These are phyloP conservation scores for Thaumetopoea pityocampa DNA, from an alignment of 1,140 invertebrate genomes.

Conservation along the genomic window DNA sequence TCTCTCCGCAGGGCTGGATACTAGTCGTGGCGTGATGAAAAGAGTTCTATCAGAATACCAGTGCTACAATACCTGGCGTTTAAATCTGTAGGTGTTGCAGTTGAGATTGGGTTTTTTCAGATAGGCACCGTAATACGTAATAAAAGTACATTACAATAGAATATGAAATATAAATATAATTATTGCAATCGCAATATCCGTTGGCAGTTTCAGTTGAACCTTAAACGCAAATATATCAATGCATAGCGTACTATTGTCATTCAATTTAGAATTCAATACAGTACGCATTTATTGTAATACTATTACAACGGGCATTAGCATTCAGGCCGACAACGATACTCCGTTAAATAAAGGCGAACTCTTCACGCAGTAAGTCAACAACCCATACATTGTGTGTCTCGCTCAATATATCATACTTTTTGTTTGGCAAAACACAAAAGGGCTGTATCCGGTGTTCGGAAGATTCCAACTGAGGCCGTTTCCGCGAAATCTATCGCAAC, in stretches of 20 bases:
- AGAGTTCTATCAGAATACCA: too few relatives aligned
- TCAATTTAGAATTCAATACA: slow-evolving; percentile 35
- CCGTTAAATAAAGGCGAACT: slow-evolving; percentile 45
- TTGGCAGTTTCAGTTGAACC: too few relatives aligned
- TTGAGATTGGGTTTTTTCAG: too few relatives aligned
- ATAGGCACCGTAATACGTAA: too few relatives aligned
- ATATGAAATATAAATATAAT: too few relatives aligned
- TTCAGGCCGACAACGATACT: slow-evolving; percentile 27
- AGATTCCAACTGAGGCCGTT: slow-evolving; percentile 44
- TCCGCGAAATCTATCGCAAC: slow-evolving; percentile 67
- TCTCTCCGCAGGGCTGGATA: too few relatives aligned
- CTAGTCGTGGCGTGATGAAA: too few relatives aligned
- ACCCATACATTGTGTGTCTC: slow-evolving; percentile 42
- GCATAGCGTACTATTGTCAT: slow-evolving; percentile 14
- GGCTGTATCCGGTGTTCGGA: slow-evolving; percentile 59
- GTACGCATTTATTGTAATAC: slow-evolving; percentile 30
- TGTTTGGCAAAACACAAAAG: slow-evolving; percentile 61
- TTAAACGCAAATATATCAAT: too few relatives aligned
- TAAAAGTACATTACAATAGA: too few relatives aligned
- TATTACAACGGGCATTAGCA: slow-evolving; percentile 39
- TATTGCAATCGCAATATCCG: too few relatives aligned
- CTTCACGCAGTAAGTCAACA: slow-evolving; percentile 51
- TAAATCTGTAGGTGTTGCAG: too few relatives aligned
- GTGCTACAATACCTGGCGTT: too few relatives aligned
- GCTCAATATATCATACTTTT: slow-evolving; percentile 49